Base-by-base conservation (phyloP, 1,140 invertebrate genomes). In the Anastrepha obliqua region DNA sequence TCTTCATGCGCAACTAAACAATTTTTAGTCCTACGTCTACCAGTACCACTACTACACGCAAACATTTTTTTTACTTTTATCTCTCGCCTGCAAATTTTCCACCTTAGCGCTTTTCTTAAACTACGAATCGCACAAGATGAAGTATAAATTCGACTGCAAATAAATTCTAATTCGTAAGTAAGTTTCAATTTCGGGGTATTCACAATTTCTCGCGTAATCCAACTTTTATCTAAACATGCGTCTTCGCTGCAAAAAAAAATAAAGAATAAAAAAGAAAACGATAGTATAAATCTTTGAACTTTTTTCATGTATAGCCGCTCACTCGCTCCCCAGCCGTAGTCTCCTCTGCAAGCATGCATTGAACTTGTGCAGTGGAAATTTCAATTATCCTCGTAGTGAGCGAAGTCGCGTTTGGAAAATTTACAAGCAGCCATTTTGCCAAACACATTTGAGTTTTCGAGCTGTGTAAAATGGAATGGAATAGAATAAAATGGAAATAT, bases 401-500 rank as follows among this genome's bases (percentile, higher is more conserved):
- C 44, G 47, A 51, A 55, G 20, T 81, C 74, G 74, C 74, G n/a
- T 81, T 81, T 55, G 74, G 74, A 29, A 81, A 81, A 81, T 81
- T 81, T 81, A 81, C 74, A 55, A 58, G 44, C 74, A 17, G 4
- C 47, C 74, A 81, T 81, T 81, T 81, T 15, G n/a, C 47, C 47
- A 42, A 81, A 20, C 15, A 78, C 44, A 51, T 55, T 51, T 51
- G 47, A 81, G 15, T 62, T n/a, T n/a, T 62, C 39, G 44, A n/a
- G 47, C 74, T 51, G 17, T 62, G 55, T 81, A 81, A 81, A 55
- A 55, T 55, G n/a, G 17, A 81, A 81, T 81, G 7, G 17, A n/a
- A 81, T 81, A 55, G 74, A 60, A 86, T 42, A 86, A 86, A 60
- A 86, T 60, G 42, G 29, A 86, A 92, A 92, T 92, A 92, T 92